phyloP scores from a whole-genome alignment of 1,140 invertebrate genomes.

The Trichogramma pretiosum region DNA sequence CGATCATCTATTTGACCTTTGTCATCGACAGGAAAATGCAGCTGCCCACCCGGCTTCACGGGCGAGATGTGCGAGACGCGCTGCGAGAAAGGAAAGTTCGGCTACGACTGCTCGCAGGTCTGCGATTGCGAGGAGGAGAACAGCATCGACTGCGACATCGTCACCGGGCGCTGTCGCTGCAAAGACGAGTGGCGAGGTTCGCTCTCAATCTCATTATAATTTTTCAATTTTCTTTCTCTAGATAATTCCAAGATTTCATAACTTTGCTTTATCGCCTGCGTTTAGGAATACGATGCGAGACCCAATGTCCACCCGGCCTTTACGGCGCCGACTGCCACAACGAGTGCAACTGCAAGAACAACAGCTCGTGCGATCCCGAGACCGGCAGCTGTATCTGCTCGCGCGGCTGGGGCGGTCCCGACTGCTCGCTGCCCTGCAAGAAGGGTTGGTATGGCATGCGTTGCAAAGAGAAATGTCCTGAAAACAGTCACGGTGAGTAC shows the following conservation, averaged over 20 bases:
- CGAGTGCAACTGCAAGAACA: constrained; percentile 73
- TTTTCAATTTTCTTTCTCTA: no score
- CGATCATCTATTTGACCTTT: constrained; percentile 19
- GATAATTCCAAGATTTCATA: no score
- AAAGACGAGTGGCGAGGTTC: constrained; percentile 69
- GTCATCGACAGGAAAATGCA: constrained; percentile 61
- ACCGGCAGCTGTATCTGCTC: constrained; percentile 76
- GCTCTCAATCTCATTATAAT: no score
- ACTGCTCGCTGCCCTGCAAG: constrained; percentile 67
- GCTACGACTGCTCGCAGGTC: constrained; percentile 58
- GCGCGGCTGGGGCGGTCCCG: constrained; percentile 71
- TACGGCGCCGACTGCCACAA: constrained; percentile 71
- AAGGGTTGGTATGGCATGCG: constrained; percentile 69
- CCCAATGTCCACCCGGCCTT: constrained; percentile 64
- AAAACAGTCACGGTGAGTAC: constrained; percentile 51
- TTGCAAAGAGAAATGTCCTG: constrained; percentile 72
- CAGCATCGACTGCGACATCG: constrained; percentile 66
- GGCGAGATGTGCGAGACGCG: constrained; percentile 69
- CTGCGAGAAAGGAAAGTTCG: constrained; percentile 62
- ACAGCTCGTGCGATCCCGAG: constrained; percentile 75
- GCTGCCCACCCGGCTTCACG: constrained; percentile 76
- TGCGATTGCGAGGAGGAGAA: constrained; percentile 67
- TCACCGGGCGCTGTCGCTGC: constrained; percentile 76
- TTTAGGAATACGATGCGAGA: constrained; percentile 61
- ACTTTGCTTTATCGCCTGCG: constrained; percentile 32